phyloP scores from a whole-genome alignment of 2,113 vertebrate species.

The Toxotes chatareus region DNA sequence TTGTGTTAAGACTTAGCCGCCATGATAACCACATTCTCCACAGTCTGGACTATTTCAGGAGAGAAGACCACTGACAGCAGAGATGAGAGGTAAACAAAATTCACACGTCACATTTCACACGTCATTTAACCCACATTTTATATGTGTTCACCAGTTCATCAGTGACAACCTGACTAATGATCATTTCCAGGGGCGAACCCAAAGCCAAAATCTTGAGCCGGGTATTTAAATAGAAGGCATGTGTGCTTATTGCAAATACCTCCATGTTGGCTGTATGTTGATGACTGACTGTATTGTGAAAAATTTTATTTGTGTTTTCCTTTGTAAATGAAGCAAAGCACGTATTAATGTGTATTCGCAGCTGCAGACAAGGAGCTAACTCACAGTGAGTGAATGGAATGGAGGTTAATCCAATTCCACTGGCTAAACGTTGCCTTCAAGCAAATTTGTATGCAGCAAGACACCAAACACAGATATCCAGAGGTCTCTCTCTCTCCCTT shows the following conservation, averaged over 20 bases:
- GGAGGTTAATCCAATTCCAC: slow-evolving; percentile 59
- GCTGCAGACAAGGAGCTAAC: slow-evolving; percentile 12
- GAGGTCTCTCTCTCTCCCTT: background rate
- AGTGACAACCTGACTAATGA: background rate
- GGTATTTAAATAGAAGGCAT: background rate
- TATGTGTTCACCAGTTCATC: background rate
- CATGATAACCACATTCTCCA: background rate
- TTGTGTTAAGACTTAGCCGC: background rate
- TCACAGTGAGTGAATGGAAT: slow-evolving; percentile 31
- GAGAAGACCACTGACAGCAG: background rate
- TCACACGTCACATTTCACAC: too few species aligned
- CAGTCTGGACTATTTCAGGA: background rate
- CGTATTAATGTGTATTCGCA: background rate
- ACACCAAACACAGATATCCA: slow-evolving; percentile 40
- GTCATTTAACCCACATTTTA: fast-evolving
- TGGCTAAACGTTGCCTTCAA: slow-evolving; percentile 44
- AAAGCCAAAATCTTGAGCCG: background rate
- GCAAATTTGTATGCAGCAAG: slow-evolving; percentile 65
- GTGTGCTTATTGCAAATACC: background rate
- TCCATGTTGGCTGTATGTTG: background rate
- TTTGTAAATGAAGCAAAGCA: background rate
- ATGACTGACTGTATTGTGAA: background rate
- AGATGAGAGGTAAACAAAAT: background rate
- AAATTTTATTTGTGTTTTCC: background rate
- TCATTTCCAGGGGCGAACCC: background rate